Evolutionary conservation across 1,140 invertebrate genomes (phyloP).

Genomic region (Melipona quadrifasciata): DNA sequence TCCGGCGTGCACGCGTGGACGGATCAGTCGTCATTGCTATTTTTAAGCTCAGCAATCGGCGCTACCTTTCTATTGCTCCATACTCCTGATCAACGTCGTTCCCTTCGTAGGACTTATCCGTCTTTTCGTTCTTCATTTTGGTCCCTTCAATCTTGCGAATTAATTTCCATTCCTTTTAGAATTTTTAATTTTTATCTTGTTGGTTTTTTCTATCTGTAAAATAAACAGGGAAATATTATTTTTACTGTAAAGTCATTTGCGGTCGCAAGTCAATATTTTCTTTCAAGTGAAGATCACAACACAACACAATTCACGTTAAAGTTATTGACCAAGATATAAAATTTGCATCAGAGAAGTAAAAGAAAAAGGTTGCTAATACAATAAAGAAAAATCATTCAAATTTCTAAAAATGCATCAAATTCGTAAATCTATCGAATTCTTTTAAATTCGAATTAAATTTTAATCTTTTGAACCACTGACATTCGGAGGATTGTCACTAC

Average conservation of each 20-base stretch:
- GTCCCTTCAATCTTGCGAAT: not conserved
- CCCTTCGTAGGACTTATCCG: slow-evolving; percentile 5
- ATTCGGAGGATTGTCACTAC: no score
- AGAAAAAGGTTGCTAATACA: no score
- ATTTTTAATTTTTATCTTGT: no score
- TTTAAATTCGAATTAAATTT: no score
- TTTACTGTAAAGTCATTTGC: not conserved
- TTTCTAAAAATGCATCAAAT: no score
- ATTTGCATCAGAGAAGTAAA: no score
- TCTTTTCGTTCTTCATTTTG: not conserved
- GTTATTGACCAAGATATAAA: no score
- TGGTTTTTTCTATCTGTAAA: not conserved
- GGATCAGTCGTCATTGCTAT: slow-evolving; percentile 51
- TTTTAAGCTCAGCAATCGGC: slow-evolving; percentile 39
- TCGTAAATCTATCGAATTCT: no score
- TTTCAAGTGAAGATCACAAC: no score
- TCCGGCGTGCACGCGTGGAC: slow-evolving; percentile 36
- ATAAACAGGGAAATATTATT: not conserved
- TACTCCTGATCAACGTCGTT: not conserved
- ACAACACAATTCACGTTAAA: no score
- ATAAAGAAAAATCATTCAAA: no score
- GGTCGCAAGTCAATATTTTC: not conserved
- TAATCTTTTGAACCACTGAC: no score
- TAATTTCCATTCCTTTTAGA: not conserved
- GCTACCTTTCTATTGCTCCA: slow-evolving; percentile 39